Conservation (phyloP, 2,113 vertebrate genomes). For the Pandion haliaetus region DNA sequence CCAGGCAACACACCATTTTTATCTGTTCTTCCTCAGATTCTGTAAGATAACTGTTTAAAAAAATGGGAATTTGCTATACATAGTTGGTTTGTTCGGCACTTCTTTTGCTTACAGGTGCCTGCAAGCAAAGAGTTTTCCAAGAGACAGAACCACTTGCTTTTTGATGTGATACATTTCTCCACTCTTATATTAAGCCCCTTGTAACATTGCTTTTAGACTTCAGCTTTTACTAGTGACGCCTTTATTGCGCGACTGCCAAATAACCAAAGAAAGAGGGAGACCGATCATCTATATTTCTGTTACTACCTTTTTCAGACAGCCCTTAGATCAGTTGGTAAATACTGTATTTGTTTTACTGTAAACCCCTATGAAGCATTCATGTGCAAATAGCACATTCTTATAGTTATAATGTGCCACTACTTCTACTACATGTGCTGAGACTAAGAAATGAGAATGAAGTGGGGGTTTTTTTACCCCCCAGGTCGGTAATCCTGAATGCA, state of each 20-base stretch:
- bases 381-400: conserved; percentile 36
- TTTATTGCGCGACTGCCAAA: not conserved
- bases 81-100: not conserved
- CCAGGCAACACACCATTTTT: not conserved
- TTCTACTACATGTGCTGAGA: not conserved
- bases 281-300: not conserved
- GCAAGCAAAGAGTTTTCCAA: not conserved
- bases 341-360: not conserved
- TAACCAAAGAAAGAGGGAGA: not conserved
- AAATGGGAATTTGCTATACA: not conserved
- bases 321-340: not conserved
- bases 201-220: not conserved
- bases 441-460: conserved; percentile 13
- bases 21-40: not conserved
- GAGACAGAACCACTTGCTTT: not conserved
- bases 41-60: not conserved
- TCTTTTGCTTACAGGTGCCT: not conserved
- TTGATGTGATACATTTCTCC: not conserved
- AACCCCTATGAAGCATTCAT: not conserved
- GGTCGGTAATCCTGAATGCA: not conserved
- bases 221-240: not conserved
- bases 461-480: not conserved
- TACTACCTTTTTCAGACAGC: not conserved
- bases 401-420: not conserved
- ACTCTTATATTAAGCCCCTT: not conserved